These are phyloP conservation scores for Brenthis ino DNA, from an alignment of 2,888 invertebrate species.

Conservation along the genomic window DNA sequence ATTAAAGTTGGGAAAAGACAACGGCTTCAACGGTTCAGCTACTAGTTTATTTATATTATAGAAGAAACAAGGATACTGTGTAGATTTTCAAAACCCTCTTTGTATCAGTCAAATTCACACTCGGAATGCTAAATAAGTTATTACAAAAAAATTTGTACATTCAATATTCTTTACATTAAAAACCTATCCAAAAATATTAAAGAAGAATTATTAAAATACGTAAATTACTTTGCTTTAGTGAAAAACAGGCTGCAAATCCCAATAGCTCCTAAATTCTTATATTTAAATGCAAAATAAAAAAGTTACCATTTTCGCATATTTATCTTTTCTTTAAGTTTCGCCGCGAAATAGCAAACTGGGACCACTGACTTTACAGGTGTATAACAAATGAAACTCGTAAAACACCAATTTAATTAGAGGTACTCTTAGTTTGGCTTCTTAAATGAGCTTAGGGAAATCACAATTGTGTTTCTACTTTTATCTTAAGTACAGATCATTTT, in stretches of 20 bases:
- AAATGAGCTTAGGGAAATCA: neutral
- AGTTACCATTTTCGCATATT: neutral
- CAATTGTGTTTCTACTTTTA: neutral
- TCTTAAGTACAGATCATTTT: neutral
- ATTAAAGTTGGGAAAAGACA: too few species aligned
- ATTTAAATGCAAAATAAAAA: constrained; percentile 3
- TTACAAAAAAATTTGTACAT: too few species aligned
- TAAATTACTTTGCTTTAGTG: too few species aligned
- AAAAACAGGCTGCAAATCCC: neutral
- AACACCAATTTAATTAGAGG: constrained; percentile 10
- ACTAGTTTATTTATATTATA: too few species aligned
- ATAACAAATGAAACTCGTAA: constrained; percentile 1
- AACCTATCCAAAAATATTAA: too few species aligned
- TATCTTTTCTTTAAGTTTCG: neutral
- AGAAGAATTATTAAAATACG: too few species aligned
- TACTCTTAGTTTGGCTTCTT: neutral
- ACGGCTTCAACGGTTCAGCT: too few species aligned
- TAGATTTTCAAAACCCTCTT: too few species aligned
- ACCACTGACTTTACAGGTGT: neutral
- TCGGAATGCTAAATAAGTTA: too few species aligned
- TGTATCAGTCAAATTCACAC: too few species aligned
- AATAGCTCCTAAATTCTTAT: neutral
- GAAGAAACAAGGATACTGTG: too few species aligned
- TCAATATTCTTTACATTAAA: too few species aligned
- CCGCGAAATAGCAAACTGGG: neutral